Evolutionary conservation across 2,888 invertebrate genomes (phyloP), one percentile per base, ranked within the genome.

Genomic region (Catonia carolina): DNA sequence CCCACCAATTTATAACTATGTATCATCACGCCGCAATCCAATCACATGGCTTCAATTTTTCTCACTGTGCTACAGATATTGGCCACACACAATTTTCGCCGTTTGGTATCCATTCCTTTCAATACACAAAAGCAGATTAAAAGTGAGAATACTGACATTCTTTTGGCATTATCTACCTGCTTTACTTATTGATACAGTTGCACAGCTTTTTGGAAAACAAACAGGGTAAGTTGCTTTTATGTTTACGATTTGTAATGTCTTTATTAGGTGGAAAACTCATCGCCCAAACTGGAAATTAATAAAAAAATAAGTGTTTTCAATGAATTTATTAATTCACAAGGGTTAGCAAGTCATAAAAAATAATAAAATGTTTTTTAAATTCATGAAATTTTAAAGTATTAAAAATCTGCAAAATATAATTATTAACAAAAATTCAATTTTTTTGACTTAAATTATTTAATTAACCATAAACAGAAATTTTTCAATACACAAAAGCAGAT

Each of bases 21-120:
- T 90, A 1, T 87, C 92, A 1, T 86, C 89, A 0, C 76, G 78
- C 1, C 80, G 86, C 56, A 90, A 92, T 68, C 82, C 83, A 1
- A 73, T 94, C 42, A 83, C 83, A 0, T 96, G 95, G 95, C 78
- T 76, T 0, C 78, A 84, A 42, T 88, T 88, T 64, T 69, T 74
- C 65, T 58, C 70, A 0, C 69, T 75, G 2, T 81, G 79, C 61
- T 62, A 79, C 64, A 70, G 71, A 10, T 75, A 80, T 58, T 78
- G 81, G 0, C 65, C 59, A 1, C 67, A 65, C 2, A 56, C 64
- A 0, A 53, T 54, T 1, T 60, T 61, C 37, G 62, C 66, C n/a
- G 64, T 73, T 45, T 71, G 70, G 60, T 78, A 79, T 64, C 71
- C 78, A 48, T 77, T 78, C 6, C 71, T 85, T 53, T 78, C 75